A percentile compares a stretch with the other conserved stretches of the same genome.
Conservation (phyloP, 2,888 invertebrate genomes). For the Dimorphilus gyrociliatus region DNA sequence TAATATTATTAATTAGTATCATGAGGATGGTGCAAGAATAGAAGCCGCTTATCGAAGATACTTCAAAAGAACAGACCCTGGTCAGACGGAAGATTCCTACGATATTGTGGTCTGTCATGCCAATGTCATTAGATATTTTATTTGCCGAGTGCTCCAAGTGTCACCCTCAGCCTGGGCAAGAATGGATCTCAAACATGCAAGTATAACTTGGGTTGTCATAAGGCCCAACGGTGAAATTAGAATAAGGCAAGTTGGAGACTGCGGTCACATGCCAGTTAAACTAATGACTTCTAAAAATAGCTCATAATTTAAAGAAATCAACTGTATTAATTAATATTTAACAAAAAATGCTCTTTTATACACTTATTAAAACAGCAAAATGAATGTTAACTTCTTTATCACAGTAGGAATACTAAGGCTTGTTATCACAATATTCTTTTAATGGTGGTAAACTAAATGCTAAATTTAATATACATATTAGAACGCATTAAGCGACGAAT, state of each 20-base stretch:
- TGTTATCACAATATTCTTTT: too few relatives aligned
- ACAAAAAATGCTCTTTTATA: background rate
- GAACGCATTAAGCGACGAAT: too few relatives aligned
- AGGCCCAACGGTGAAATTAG: slow-evolving; percentile 69
- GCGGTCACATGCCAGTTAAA: slow-evolving; percentile 72
- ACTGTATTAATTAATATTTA: background rate
- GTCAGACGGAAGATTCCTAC: slow-evolving; percentile 62
- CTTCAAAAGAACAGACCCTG: slow-evolving; percentile 68
- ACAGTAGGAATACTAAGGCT: too few relatives aligned
- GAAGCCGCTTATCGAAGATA: slow-evolving; percentile 86
- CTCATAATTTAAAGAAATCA: background rate
- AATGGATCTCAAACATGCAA: slow-evolving; percentile 73
- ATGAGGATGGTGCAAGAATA: slow-evolving; percentile 75
- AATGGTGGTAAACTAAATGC: too few relatives aligned
- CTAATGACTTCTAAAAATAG: too few relatives aligned
- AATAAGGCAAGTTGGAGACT: slow-evolving; percentile 64
- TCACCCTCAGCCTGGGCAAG: slow-evolving; percentile 94
- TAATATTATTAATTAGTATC: slow-evolving; percentile 69
- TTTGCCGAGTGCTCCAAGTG: slow-evolving; percentile 72
- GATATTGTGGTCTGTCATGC: slow-evolving; percentile 90
- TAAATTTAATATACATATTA: too few relatives aligned
- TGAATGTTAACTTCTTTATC: too few relatives aligned
- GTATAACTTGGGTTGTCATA: slow-evolving; percentile 74
- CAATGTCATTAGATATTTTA: slow-evolving; percentile 75
- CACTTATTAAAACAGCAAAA: too few relatives aligned